phyloP scores from a whole-genome alignment of 2,113 vertebrate species.

The Poecile atricapillus region DNA sequence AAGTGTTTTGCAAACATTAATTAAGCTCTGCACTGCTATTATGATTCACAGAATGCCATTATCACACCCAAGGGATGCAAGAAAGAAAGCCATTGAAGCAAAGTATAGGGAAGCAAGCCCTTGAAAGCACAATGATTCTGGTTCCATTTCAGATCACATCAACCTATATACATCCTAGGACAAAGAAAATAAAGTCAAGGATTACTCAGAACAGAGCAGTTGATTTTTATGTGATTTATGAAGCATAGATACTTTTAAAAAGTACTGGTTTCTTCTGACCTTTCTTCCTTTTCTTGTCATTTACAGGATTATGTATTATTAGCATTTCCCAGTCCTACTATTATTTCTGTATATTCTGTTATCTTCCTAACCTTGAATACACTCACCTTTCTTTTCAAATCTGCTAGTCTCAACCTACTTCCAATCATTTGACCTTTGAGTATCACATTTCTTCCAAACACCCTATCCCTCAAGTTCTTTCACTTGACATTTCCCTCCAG shows the following conservation, averaged over 20 bases:
- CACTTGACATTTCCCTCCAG: neutral
- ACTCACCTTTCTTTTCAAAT: neutral
- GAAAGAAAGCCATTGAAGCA: neutral
- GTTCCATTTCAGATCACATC: neutral
- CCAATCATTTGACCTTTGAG: neutral
- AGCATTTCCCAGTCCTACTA: neutral
- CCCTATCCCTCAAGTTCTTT: neutral
- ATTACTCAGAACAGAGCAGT: neutral
- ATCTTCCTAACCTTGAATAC: neutral
- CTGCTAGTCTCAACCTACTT: neutral
- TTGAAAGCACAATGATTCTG: slow-evolving; percentile 10
- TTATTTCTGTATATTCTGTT: slow-evolving; percentile 2
- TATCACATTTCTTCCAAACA: neutral
- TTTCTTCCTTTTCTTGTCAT: neutral
- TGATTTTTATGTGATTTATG: neutral
- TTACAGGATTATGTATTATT: neutral
- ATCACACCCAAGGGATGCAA: slow-evolving; percentile 49
- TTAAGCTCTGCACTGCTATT: slow-evolving; percentile 52
- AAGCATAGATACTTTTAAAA: neutral
- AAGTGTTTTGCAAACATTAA: slow-evolving; percentile 56
- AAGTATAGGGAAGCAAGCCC: neutral
- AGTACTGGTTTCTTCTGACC: neutral
- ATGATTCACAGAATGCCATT: slow-evolving; percentile 45
- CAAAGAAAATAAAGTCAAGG: neutral
- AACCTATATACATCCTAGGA: neutral